Percentiles rank a stretch among this genome's conserved stretches.
Conservation (phyloP, 2,113 vertebrate species). For the Myanophis thanlyinensis region DNA sequence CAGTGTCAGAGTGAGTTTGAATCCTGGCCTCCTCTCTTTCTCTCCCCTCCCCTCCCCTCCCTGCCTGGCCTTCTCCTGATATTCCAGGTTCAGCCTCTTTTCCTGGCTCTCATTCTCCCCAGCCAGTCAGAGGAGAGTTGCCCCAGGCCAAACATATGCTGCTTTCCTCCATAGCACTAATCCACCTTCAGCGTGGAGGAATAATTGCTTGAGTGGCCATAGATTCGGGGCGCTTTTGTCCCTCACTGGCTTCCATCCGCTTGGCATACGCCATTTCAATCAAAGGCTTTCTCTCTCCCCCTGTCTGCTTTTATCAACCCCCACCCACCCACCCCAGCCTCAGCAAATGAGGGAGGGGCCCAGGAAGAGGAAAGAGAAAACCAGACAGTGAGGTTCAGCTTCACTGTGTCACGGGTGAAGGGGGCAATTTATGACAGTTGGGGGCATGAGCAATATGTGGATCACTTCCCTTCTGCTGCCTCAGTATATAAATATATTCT, state of each 20-base stretch:
- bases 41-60: constrained; percentile 37
- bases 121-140: constrained; percentile 97
- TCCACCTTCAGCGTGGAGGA: constrained; percentile 99
- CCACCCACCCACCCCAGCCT: constrained; percentile 79
- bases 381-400: not conserved
- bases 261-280: constrained; percentile 99
- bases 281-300: constrained; percentile 85
- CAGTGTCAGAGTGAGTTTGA: constrained; percentile 1
- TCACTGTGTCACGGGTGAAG: not conserved
- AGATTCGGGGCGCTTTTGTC: constrained; percentile 98
- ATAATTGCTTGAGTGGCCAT: constrained; percentile 99
- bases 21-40: not conserved
- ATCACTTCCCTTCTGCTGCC: not conserved
- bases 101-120: constrained; percentile 87
- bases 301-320: constrained; percentile 88
- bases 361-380: not conserved
- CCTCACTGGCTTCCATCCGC: constrained; percentile 97
- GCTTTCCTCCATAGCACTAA: constrained; percentile 99
- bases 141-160: constrained; percentile 99
- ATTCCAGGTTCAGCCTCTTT: constrained; percentile 83
- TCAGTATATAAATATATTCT: not conserved
- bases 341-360: constrained; percentile 60
- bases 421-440: not conserved
- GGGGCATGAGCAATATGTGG: not conserved
- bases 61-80: constrained; percentile 67